Base-by-base conservation (phyloP, 2,888 invertebrate genomes). In the Phoenoteleia sp. region DNA sequence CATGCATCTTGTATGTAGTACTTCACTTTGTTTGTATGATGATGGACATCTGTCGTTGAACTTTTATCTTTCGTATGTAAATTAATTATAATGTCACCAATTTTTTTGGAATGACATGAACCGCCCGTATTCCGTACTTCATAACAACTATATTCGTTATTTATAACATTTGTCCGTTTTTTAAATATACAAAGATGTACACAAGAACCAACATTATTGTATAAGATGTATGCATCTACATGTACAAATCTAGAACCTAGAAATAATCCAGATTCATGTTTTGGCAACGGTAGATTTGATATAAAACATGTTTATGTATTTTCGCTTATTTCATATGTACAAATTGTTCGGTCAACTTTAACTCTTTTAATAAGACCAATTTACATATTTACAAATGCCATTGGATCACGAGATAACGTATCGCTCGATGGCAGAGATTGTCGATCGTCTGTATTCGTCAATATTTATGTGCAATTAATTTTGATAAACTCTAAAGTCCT, bases 101-200 rank as follows among this genome's bases (percentile, higher is more conserved):
- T 52, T 56, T 33, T 56, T 72, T 72, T 47, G 42, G 21, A 45
- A 39, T 49, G 36, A 47, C 25, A 64, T 54, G 17, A 64, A 80
- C 56, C 39, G 62, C n/a, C 39, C 45, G 49, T 27, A 47, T 27
- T 47, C 9, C 27, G 76, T 86, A 83, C 47, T 42, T 72, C 36
- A 29, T 84, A 80, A 84, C 80, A 87, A 84, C 81, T 86, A 84
- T 75, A 71, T 67, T 81, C 33, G 54, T 67, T 60, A 75, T 81
- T 79, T 47, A 69, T 84, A 81, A 81, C 84, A 81, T 79, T 77
- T 66, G 83, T 66, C 29, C 64, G 29, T 86, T 89, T 91, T 91
- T 89, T 88, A n/a, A 92, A 91, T 92, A 90, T 92, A 92, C 92
- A 92, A 90, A 90, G 88, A 92, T 92, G 89, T 91, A 91, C 91